Percentiles rank a stretch among this genome's conserved stretches.
Conservation (phyloP, 2,797 vertebrate genomes). For the Sphenodon punctatus region DNA sequence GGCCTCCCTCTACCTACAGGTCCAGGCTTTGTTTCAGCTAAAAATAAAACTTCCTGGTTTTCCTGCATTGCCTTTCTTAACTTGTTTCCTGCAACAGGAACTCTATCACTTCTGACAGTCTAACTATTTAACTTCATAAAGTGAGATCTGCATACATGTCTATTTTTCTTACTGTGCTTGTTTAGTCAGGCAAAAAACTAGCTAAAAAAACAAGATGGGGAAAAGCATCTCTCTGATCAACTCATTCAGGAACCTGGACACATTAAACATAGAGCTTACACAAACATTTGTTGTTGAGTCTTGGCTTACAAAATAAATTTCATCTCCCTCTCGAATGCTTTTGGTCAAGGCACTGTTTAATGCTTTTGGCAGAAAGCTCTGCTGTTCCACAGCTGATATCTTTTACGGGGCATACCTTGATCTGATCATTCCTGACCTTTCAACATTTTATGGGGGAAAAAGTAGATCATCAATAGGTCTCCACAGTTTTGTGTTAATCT, state of each 20-base stretch:
- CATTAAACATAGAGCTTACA: background rate
- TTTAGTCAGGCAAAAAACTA: background rate
- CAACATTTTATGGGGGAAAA: background rate
- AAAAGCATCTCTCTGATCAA: background rate
- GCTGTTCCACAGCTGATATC: background rate
- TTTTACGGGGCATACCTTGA: background rate
- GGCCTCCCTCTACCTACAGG: too few relatives aligned
- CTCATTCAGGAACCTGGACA: background rate
- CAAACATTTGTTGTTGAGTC: background rate
- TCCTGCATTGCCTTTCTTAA: too few relatives aligned
- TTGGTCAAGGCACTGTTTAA: background rate
- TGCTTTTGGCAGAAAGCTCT: background rate
- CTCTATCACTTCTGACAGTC: too few relatives aligned
- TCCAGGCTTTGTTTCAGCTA: too few relatives aligned
- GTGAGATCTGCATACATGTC: too few relatives aligned
- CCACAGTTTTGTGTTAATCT: background rate
- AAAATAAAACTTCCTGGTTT: too few relatives aligned
- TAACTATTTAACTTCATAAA: too few relatives aligned
- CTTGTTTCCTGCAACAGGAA: too few relatives aligned
- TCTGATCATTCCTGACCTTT: conserved; percentile 15
- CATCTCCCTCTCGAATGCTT: background rate
- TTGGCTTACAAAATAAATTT: background rate
- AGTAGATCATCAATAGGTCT: background rate
- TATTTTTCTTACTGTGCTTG: background rate
- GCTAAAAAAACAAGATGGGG: background rate